Conservation (phyloP, 1,140 invertebrate species). For the Palaemon carinicauda region DNA sequence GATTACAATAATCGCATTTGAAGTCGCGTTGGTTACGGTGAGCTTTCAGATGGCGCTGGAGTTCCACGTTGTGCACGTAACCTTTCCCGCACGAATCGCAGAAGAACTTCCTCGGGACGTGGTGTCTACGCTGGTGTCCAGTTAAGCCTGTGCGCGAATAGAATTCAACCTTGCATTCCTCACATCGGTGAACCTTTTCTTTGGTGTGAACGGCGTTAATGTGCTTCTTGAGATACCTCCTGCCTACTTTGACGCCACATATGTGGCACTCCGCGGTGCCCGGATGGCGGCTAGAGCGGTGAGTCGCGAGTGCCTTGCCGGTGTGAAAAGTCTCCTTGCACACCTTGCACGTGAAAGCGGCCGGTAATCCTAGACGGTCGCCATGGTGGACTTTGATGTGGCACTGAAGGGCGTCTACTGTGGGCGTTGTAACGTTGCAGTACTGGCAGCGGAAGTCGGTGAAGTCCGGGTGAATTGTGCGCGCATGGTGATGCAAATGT, state of each 20-base stretch:
- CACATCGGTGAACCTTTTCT: slow-evolving; percentile 45
- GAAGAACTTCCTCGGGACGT: slow-evolving; percentile 36
- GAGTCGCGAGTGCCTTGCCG: slow-evolving; percentile 37
- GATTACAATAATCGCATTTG: slow-evolving; percentile 64
- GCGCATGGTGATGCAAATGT: slow-evolving; percentile 36
- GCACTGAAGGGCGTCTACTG: slow-evolving; percentile 43
- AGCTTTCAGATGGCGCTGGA: slow-evolving; percentile 47
- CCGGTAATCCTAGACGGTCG: slow-evolving; percentile 32
- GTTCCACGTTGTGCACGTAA: slow-evolving; percentile 48
- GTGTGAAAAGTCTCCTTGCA: slow-evolving; percentile 48
- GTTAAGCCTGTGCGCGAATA: slow-evolving; percentile 45
- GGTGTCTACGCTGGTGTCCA: slow-evolving; percentile 40
- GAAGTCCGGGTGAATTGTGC: slow-evolving; percentile 27
- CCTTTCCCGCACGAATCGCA: slow-evolving; percentile 45
- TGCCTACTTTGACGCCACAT: slow-evolving; percentile 35
- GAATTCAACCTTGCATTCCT: slow-evolving; percentile 26
- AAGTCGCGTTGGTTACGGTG: slow-evolving; percentile 52
- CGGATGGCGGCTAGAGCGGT: slow-evolving; percentile 32
- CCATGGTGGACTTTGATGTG: slow-evolving; percentile 51
- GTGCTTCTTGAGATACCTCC: slow-evolving; percentile 47
- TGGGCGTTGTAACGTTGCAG: slow-evolving; percentile 33
- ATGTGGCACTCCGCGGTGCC: slow-evolving; percentile 26
- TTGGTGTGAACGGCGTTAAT: slow-evolving; percentile 55
- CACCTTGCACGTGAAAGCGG: slow-evolving; percentile 22
- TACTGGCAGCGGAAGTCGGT: slow-evolving; percentile 42